A percentile compares a stretch with the other conserved stretches of the same genome.
Evolutionary conservation across 2,888 invertebrate species (phyloP).

Genomic region (Rhagium mordax): DNA sequence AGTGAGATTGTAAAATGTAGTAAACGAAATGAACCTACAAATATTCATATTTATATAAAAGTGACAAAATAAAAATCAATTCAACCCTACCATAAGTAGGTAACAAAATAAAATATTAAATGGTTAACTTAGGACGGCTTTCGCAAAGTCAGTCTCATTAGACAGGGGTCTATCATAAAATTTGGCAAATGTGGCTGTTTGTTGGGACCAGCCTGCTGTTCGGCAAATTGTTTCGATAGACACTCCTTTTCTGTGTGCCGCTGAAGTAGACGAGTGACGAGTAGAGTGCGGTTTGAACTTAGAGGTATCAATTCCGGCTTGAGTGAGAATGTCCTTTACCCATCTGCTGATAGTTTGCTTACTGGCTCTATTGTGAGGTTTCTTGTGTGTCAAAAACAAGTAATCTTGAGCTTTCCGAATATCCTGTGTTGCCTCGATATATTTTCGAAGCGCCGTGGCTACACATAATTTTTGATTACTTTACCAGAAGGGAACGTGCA

Average conservation of each 20-base stretch:
- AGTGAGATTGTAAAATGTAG: neutral
- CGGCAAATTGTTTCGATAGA: neutral
- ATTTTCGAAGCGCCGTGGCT: neutral
- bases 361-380: neutral
- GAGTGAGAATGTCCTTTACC: neutral
- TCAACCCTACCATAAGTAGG: neutral
- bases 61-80: neutral
- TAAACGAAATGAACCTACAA: neutral
- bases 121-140: neutral
- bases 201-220: conserved; percentile 7
- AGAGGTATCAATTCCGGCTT: neutral
- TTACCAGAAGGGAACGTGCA: neutral
- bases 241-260: conserved; percentile 1
- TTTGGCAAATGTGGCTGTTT: conserved; percentile 14
- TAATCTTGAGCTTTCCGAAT: neutral
- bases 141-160: neutral
- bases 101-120: neutral
- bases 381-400: neutral
- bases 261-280: neutral
- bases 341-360: neutral
- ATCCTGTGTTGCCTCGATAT: neutral
- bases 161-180: conserved; percentile 17
- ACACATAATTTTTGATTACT: neutral
- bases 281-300: neutral
- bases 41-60: neutral